Evolutionary conservation across 2,113 vertebrate genomes (phyloP).

Genomic region (Mirounga angustirostris): DNA sequence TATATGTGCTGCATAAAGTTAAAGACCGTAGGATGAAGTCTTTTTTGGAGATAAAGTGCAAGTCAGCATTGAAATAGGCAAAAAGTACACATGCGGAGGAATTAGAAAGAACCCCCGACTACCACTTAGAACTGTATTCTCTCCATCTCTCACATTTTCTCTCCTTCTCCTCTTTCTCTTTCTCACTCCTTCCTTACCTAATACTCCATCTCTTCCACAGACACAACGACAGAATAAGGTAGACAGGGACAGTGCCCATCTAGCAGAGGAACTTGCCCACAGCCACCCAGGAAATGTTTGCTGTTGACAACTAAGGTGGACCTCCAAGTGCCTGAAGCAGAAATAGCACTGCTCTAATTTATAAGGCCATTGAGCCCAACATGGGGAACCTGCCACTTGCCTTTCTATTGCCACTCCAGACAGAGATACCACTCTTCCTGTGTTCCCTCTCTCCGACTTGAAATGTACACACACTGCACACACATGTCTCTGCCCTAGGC

Average conservation of each 20-base stretch:
- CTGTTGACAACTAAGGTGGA: background rate
- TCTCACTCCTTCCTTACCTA: background rate
- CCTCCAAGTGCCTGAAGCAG: background rate
- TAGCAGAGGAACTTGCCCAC: background rate
- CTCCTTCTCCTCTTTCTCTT: background rate
- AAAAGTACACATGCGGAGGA: background rate
- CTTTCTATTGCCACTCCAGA: background rate
- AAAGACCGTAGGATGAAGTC: background rate
- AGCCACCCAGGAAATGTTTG: background rate
- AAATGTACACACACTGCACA: background rate
- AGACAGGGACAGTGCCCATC: background rate
- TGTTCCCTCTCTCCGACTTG: background rate
- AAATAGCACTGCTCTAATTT: background rate
- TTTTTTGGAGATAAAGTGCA: background rate
- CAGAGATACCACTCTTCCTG: background rate
- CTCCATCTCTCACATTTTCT: background rate
- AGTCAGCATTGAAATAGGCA: background rate
- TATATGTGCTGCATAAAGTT: background rate
- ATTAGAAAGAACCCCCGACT: background rate
- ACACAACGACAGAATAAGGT: background rate
- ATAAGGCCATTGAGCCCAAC: background rate
- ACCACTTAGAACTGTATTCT: background rate
- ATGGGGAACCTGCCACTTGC: background rate
- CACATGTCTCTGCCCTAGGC: background rate
- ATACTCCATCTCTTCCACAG: background rate